These are phyloP conservation scores for Hemichromis elongatus DNA, from an alignment of 2,113 vertebrate species.

Conservation along the genomic window DNA sequence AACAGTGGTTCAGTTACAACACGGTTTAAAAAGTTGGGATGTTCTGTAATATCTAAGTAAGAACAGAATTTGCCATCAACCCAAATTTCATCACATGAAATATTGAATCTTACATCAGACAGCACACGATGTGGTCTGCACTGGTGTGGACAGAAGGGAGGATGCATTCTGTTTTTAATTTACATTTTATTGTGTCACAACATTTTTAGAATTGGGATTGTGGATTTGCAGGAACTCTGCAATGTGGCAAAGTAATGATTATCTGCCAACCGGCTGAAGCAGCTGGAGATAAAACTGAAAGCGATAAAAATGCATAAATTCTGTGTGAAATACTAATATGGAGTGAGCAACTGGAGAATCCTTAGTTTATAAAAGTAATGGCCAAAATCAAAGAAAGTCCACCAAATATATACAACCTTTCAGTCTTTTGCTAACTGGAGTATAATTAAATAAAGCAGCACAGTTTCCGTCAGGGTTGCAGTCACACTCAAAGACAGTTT, in stretches of 20 bases:
- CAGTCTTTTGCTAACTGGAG: not conserved
- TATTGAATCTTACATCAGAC: not conserved
- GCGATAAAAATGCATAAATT: not conserved
- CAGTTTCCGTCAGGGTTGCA: too few species aligned
- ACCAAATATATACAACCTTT: accelerated
- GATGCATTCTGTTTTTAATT: not conserved
- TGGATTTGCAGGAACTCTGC: not conserved
- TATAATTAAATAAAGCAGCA: not conserved
- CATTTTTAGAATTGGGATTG: not conserved
- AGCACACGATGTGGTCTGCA: not conserved
- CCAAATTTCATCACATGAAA: not conserved
- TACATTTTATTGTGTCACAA: not conserved
- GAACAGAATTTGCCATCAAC: not conserved
- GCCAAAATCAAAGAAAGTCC: not conserved
- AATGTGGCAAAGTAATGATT: not conserved
- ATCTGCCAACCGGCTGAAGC: not conserved
- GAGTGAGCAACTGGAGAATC: not conserved
- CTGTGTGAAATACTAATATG: not conserved
- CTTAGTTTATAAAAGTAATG: not conserved
- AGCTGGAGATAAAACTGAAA: not conserved
- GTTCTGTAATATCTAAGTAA: not conserved
- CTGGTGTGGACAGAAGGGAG: not conserved
- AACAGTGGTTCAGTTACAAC: not conserved
- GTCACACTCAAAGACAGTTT: too few species aligned
- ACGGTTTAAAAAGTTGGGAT: not conserved